Evolutionary conservation across 2,113 vertebrate species (phyloP).

Genomic region (Anarhynchus alexandrinus): DNA sequence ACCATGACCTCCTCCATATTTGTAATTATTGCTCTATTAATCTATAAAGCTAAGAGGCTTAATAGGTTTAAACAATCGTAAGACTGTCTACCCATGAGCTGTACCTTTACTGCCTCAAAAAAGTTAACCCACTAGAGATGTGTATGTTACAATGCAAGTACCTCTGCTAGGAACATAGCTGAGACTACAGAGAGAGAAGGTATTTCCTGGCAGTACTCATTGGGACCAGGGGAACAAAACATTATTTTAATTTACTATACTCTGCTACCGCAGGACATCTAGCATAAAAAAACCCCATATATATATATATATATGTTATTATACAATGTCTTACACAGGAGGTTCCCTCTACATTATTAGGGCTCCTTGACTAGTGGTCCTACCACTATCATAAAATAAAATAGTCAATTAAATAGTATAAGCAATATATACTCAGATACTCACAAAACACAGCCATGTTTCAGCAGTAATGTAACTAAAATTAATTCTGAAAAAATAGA

Average conservation of each 20-base stretch:
- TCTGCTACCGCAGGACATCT: background rate
- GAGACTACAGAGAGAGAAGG: background rate
- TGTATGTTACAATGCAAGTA: background rate
- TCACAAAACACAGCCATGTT: background rate
- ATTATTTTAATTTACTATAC: background rate
- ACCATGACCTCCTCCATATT: background rate
- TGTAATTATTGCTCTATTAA: slow-evolving; percentile 34
- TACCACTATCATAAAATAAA: background rate
- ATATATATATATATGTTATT: background rate
- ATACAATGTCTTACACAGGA: background rate
- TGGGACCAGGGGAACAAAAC: background rate
- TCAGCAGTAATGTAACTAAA: background rate
- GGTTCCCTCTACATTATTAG: background rate
- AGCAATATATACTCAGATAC: background rate
- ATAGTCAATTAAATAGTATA: background rate
- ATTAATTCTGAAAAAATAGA: background rate
- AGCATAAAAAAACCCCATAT: accelerated
- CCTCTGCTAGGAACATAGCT: background rate
- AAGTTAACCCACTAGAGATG: background rate
- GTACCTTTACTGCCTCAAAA: background rate
- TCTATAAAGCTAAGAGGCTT: background rate
- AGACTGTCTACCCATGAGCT: background rate
- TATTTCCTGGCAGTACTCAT: background rate
- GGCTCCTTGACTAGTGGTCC: background rate
- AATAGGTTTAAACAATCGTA: background rate